Percentiles rank a stretch among this genome's conserved stretches.
Conservation (phyloP, 2,888 invertebrate species). For the Mesoligia furuncula region DNA sequence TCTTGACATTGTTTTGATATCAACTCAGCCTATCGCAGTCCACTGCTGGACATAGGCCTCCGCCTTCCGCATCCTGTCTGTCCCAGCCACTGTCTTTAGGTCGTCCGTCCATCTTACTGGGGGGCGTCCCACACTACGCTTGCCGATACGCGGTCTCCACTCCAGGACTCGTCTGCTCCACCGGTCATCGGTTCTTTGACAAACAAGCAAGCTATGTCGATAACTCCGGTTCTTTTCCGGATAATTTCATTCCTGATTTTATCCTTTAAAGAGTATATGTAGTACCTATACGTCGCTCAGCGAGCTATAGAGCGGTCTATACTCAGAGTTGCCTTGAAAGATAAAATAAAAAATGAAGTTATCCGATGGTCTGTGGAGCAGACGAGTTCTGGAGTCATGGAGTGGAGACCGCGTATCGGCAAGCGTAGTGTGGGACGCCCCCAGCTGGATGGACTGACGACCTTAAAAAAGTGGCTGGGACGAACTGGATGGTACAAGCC, state of each 20-base stretch:
- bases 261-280: neutral
- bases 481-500: neutral
- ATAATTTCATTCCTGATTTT: neutral
- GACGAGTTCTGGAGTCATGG: neutral
- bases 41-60: neutral
- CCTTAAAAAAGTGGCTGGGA: neutral
- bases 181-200: neutral
- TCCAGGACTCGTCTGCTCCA: neutral
- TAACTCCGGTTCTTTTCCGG: neutral
- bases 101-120: neutral
- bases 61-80: neutral
- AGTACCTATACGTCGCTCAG: neutral
- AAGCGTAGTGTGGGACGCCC: neutral
- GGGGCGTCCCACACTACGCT: neutral
- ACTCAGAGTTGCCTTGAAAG: neutral
- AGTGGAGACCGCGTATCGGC: no score
- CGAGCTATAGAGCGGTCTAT: neutral
- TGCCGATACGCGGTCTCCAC: neutral
- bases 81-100: neutral
- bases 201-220: neutral
- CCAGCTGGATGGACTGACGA: neutral
- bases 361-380: neutral
- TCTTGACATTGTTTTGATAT: constrained; percentile 35
- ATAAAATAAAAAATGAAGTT: neutral
- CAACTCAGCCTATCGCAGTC: neutral